Base-by-base conservation (phyloP, 2,888 invertebrate species). In the Corythucha ciliata region DNA sequence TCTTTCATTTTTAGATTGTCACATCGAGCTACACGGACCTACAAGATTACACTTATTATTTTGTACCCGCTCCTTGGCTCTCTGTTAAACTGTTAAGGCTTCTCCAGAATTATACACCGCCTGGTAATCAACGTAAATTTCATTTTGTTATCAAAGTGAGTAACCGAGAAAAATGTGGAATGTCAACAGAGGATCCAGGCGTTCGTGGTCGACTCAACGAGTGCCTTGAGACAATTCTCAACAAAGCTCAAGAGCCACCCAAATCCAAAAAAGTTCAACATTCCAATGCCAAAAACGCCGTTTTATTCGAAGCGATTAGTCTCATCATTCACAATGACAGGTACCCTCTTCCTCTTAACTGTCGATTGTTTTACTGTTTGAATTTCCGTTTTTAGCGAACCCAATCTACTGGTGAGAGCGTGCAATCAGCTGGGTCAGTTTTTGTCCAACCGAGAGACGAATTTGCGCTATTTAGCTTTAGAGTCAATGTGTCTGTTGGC, bases 191-290 rank as follows among this genome's bases (percentile, higher is more conserved):
- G 66, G 97, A 98, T 73, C 92, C 97, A 40, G 94, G 94, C 27
- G 93, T 98, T 2, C 79, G 93, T 59, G 93, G 94, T 14, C 80
- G 97, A 57, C 75, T 98, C 37, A 92, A 96, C 64, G 98, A 98
- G 73, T 98, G 97, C 65, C 73, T 99, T 63, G 98, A 97, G 72
- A 94, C 94, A 18, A 96, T 97, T 66, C 76, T 97, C 64, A 96
- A 96, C 69, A 97, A 96, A 74, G 97, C 97, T 18, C 96, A 97
- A 71, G 98, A 98, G 71, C 96, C 97, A 60, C 97, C 97, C 24
- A 96, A 96, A 72, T 98, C 97, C 42, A 99, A 98, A 73, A 99
- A 99, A 73, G 97, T 98, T 24, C 98, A 99, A 74, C 98, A 99
- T 72, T 96, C 97, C 42, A 99, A 99, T 75, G 97, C 98, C 53